Evolutionary conservation across 2,888 invertebrate genomes (phyloP), one percentile per base, ranked within the genome.

Genomic region (Blastobasis adustella): DNA sequence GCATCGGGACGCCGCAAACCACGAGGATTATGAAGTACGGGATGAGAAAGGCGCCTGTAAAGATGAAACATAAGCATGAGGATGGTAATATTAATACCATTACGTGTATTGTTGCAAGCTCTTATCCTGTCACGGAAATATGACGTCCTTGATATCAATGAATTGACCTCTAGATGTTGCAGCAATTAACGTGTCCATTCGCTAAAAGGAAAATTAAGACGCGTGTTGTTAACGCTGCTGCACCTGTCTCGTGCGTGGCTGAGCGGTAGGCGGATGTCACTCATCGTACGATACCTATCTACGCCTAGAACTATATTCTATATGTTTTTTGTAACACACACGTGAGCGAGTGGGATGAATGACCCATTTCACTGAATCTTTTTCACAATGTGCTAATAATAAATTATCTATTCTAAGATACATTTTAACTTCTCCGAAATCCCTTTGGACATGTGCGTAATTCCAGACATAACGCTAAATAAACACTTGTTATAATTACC

Each of bases 1-100:
- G 91, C 89, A 98, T 91, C 10, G 98, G 98, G 62, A 97, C 93
- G 55, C 97, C 97, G 77, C 97, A 97, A 65, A 97, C 90, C 68
- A 97, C 78, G 85, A 98, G 92, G 83, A 96, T 95, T 81, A 97
- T 92, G 85, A 97, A 95, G 88, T 98, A 98, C 62, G 98, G 98
- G 81, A 98, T 94, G 76, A 98, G 92, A 89, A 98, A 98, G 55
- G 97, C 97, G 73, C 97, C 97, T 97, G 91, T 53, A 91, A 89
- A 65, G 66, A 73, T 58, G 42, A 52, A 37, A 48, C 42, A 23
- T 23, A 3, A 23, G 23, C 23, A 23, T 23, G 23, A 23, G 23
- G 23, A 23, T 2, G 23, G 23, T 23, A 23, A 23, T 23, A 23
- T 23, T 23, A 23, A 23, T 3, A 23, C 23, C 23, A 23, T 23